Evolutionary conservation across 2,888 invertebrate genomes (phyloP).

Genomic region (Lomographa bimaculata): DNA sequence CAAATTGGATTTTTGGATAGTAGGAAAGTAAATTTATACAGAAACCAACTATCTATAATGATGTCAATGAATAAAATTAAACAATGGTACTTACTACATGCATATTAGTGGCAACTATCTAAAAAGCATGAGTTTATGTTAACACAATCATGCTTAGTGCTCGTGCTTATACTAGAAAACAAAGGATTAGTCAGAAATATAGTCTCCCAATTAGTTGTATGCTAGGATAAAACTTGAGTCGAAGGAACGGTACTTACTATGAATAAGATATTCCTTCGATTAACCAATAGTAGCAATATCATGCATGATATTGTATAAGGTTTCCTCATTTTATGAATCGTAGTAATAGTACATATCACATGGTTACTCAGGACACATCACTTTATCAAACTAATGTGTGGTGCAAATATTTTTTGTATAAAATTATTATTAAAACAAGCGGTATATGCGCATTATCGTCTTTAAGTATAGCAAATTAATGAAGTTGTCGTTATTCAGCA

Average conservation of each 20-base stretch:
- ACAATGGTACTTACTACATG: background rate
- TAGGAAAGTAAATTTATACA: too few relatives aligned
- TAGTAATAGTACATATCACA: slow-evolving; percentile 2
- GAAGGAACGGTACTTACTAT: slow-evolving; percentile 33
- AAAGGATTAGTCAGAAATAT: slow-evolving; percentile 1
- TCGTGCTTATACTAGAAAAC: slow-evolving; percentile 14
- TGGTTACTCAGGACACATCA: slow-evolving; percentile 7
- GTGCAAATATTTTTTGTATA: too few relatives aligned
- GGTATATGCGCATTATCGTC: too few relatives aligned
- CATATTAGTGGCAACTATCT: slow-evolving; percentile 1
- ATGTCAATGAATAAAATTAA: too few relatives aligned
- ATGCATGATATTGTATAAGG: slow-evolving; percentile 8
- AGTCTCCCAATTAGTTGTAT: slow-evolving; percentile 13
- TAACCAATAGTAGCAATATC: slow-evolving; percentile 17
- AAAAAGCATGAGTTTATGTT: slow-evolving; percentile 7
- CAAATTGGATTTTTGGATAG: too few relatives aligned
- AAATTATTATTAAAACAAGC: too few relatives aligned
- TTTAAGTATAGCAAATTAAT: slow-evolving; percentile 7
- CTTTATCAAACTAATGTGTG: slow-evolving; percentile 4
- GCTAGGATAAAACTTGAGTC: slow-evolving; percentile 22
- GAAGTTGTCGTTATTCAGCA: slow-evolving; percentile 12
- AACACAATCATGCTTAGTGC: slow-evolving; percentile 11
- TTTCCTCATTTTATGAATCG: slow-evolving; percentile 1
- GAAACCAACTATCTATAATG: too few relatives aligned
- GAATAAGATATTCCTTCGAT: slow-evolving; percentile 31